Conservation (phyloP, 2,888 invertebrate species). For the Tanaodytes sp. region DNA sequence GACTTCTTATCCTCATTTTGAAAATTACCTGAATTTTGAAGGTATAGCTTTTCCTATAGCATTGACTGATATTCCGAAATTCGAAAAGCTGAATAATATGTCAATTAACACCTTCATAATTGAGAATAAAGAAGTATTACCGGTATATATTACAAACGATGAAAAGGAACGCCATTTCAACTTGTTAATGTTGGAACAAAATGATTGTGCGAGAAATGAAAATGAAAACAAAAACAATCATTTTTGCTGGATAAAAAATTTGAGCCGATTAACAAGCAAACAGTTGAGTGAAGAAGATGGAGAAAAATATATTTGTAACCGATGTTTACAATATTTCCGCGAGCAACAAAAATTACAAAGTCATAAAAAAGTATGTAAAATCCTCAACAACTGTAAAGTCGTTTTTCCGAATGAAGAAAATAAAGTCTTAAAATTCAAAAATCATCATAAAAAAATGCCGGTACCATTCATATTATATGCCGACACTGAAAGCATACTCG, state of each 20-base stretch:
- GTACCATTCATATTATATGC: slow-evolving; percentile 18
- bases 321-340: slow-evolving; percentile 2
- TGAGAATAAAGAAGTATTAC: background rate
- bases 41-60: slow-evolving; percentile 24
- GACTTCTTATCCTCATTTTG: slow-evolving; percentile 13
- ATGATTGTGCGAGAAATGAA: too few species aligned
- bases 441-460: slow-evolving; percentile 6
- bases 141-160: slow-evolving; percentile 6
- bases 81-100: slow-evolving; percentile 29
- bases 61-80: slow-evolving; percentile 23
- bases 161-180: slow-evolving; percentile 27
- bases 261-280: background rate
- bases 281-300: background rate
- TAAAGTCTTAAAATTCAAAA: slow-evolving; percentile 10
- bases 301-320: slow-evolving; percentile 5
- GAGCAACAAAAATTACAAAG: background rate
- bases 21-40: slow-evolving; percentile 11
- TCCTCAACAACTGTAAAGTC: background rate
- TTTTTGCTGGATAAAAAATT: slow-evolving; percentile 11
- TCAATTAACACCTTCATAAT: slow-evolving; percentile 30
- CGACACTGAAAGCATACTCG: slow-evolving; percentile 8
- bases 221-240: background rate
- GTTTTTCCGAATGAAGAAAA: background rate
- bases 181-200: slow-evolving; percentile 8
- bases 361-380: slow-evolving; percentile 9